A percentile compares a stretch with the other conserved stretches of the same genome.
phyloP scores from a whole-genome alignment of 2,797 vertebrate species.

The Glyptemys insculpta region DNA sequence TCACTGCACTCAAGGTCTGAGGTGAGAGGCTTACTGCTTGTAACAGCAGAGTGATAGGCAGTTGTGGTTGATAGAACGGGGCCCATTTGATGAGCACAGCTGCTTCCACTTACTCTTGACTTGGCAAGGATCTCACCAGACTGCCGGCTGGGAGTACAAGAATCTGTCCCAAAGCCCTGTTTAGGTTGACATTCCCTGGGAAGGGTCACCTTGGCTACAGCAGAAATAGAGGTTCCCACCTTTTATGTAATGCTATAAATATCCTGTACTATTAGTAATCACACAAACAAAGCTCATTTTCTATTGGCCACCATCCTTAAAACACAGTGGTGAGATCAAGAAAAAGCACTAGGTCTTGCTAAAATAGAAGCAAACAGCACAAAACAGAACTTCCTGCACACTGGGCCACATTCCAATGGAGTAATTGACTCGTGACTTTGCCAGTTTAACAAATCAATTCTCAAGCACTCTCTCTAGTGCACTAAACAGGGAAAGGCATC shows the following conservation, averaged over 20 bases:
- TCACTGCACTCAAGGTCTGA: background rate
- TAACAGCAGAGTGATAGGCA: background rate
- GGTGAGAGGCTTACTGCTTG: fast-evolving
- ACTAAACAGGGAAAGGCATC: fast-evolving
- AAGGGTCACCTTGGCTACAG: background rate
- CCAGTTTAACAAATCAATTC: background rate
- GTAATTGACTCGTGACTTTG: background rate
- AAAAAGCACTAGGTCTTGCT: fast-evolving
- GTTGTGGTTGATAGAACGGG: background rate
- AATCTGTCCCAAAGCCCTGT: background rate
- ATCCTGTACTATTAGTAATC: fast-evolving
- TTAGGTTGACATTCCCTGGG: fast-evolving
- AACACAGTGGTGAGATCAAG: constrained; percentile 26
- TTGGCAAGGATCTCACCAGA: constrained; percentile 12
- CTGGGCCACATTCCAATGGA: background rate
- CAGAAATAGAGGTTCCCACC: background rate
- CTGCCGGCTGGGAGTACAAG: fast-evolving
- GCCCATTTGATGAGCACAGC: background rate
- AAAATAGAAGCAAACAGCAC: constrained; percentile 42
- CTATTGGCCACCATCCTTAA: background rate
- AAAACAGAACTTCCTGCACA: background rate
- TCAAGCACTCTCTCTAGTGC: background rate
- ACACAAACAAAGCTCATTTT: background rate
- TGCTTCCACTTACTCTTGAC: background rate
- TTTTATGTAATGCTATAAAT: background rate